A percentile compares a stretch with the other conserved stretches of the same genome.
Evolutionary conservation across 2,113 vertebrate genomes (phyloP).

Genomic region (Alexandromys fortis): DNA sequence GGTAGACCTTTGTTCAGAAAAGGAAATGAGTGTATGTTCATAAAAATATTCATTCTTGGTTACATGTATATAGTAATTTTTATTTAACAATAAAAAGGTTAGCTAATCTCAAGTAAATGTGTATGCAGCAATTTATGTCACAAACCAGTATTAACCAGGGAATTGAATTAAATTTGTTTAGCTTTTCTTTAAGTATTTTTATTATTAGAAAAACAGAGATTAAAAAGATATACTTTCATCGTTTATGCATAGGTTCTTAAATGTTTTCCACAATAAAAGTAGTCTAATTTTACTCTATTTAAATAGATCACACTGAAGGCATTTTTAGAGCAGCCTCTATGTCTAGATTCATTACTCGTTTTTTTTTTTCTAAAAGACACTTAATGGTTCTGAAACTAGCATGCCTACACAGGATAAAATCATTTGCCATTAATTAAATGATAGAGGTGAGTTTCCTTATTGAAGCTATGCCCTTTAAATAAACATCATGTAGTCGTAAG

Average conservation of each 20-base stretch:
- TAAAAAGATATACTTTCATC: slow-evolving; percentile 37
- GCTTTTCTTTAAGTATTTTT: slow-evolving; percentile 11
- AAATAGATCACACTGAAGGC: neutral
- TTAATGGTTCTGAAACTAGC: slow-evolving; percentile 5
- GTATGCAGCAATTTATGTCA: neutral
- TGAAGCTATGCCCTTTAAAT: slow-evolving; percentile 1
- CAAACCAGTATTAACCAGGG: neutral
- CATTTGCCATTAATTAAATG: slow-evolving; percentile 39
- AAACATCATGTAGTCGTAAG: neutral
- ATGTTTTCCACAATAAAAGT: neutral
- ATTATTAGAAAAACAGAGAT: slow-evolving; percentile 34
- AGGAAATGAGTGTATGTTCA: neutral
- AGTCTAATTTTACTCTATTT: neutral
- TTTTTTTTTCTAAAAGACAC: neutral
- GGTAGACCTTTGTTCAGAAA: neutral
- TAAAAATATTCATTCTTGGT: neutral
- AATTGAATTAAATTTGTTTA: neutral
- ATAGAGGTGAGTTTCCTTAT: neutral
- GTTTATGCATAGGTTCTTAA: slow-evolving; percentile 44
- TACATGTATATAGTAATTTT: neutral
- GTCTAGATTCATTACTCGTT: neutral
- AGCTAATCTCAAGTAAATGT: neutral
- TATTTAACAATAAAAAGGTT: neutral
- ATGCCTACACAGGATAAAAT: neutral
- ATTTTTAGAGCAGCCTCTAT: neutral